phyloP scores from a whole-genome alignment of 2,888 invertebrate genomes.

The Tipula helvola region DNA sequence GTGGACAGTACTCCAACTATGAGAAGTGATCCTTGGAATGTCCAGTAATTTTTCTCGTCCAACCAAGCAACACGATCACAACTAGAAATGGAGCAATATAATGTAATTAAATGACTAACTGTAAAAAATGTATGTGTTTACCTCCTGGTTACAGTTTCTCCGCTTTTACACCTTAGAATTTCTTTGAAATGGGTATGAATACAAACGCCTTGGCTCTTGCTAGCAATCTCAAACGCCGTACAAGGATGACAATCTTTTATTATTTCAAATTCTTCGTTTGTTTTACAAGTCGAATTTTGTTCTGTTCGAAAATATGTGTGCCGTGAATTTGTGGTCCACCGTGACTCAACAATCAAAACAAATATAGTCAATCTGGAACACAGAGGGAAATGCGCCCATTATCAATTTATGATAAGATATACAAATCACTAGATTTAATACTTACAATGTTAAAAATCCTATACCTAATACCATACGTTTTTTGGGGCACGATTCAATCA shows the following conservation, averaged over 20 bases:
- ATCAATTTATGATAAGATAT: background rate
- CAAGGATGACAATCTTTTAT: conserved; percentile 76
- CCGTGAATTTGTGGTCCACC: conserved; percentile 44
- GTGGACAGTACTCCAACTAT: conserved; percentile 26
- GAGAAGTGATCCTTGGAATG: conserved; percentile 28
- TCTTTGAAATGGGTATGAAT: conserved; percentile 75
- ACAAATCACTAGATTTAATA: conserved; percentile 20
- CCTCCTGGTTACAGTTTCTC: conserved; percentile 69
- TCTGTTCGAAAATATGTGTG: conserved; percentile 56
- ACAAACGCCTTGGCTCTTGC: conserved; percentile 70
- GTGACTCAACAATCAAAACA: conserved; percentile 70
- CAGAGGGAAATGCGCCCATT: conserved; percentile 9
- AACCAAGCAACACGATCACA: conserved; percentile 76
- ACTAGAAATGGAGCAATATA: conserved; percentile 38
- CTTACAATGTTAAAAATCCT: conserved; percentile 61
- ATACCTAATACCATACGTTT: conserved; percentile 72
- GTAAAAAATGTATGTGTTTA: conserved; percentile 23
- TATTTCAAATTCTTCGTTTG: conserved; percentile 56
- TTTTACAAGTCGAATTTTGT: conserved; percentile 68
- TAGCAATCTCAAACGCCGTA: conserved; percentile 71
- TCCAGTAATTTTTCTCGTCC: conserved; percentile 61
- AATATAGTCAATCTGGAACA: conserved; percentile 62
- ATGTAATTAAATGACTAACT: no score
- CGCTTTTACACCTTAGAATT: conserved; percentile 64
- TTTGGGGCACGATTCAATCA: conserved; percentile 77